Evolutionary conservation across 2,797 vertebrate genomes (phyloP), one percentile per base, ranked within the genome.

Genomic region (Nannoperca australis): DNA sequence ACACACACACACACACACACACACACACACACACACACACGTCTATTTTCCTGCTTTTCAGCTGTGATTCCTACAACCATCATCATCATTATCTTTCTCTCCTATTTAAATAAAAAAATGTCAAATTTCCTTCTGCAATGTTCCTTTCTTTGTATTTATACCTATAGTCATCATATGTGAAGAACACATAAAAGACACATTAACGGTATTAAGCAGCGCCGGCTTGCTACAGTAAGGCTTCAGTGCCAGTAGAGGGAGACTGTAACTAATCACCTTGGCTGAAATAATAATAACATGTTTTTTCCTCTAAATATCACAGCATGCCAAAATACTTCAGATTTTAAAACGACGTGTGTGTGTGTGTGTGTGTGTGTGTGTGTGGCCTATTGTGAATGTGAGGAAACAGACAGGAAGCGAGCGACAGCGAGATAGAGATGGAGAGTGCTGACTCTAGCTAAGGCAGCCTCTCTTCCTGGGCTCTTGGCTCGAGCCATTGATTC

Each of bases 221-320:
- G 13, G 3, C 24, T 40, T 22, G 32, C 53, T 77, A 86, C 70
- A 85, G 72, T 89, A 32, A 45, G 22, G 42, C 12, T 17, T 5
- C 18, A 49, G 27, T 50, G 45, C 87, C 94, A 94, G 84, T 77
- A 94, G 94, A 93, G 92, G 94, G 94, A 89, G 92, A 86, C 91
- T 86, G 60, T 27, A 65, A 78, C 75, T 87, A 87, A 85, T 85
- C 70, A 77, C 77, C 66, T 62, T 70, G 44, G 63, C 55, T 27
- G 34, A 36, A 59, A 17, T 55, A 30, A 42, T 44, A 72, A 56
- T 27, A 58, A n/a, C 53, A 61, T 30, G 3, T 34, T 67, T 77
- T 65, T 68, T 4, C 30, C 50, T 70, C 27, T 67, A 50, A 81
- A 72, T 44, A 72, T 38, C 44, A 69, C 72, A 74, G 53, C 40